Percentiles rank a stretch among this genome's conserved stretches.
phyloP scores from a whole-genome alignment of 2,888 invertebrate genomes.

The Teleiodes luculella region DNA sequence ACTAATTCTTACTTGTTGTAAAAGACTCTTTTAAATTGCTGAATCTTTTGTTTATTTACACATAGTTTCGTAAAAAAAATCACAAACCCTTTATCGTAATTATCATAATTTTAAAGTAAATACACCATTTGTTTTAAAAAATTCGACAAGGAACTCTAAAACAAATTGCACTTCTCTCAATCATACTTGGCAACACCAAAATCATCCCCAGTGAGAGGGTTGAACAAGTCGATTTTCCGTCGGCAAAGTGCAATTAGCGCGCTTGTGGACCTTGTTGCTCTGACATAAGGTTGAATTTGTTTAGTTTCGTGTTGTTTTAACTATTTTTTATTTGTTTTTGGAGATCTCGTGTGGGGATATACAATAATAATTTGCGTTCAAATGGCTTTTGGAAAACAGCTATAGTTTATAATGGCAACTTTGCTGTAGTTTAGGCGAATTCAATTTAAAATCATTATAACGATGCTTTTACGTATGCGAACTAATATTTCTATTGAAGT shows the following conservation, averaged over 20 bases:
- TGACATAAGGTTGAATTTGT: neutral
- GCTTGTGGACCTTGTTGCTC: neutral
- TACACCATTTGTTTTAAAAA: too few species aligned
- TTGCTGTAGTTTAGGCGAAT: neutral
- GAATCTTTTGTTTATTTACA: too few species aligned
- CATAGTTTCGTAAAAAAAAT: too few species aligned
- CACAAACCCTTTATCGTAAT: too few species aligned
- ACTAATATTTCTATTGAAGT: neutral
- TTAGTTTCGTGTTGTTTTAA: neutral
- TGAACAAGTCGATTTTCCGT: neutral
- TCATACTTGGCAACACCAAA: neutral
- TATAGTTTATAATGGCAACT: neutral
- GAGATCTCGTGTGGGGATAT: slow-evolving; percentile 29
- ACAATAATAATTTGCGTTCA: slow-evolving; percentile 46
- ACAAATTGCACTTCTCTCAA: neutral
- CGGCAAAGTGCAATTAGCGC: neutral
- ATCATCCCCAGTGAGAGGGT: slow-evolving; percentile 4
- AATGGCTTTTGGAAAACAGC: slow-evolving; percentile 27
- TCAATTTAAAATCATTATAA: neutral
- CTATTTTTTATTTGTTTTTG: slow-evolving; percentile 6
- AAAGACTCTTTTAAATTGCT: too few species aligned
- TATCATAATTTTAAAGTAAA: too few species aligned
- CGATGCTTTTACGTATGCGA: neutral
- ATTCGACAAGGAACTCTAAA: too few species aligned
- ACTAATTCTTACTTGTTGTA: too few species aligned